Evolutionary conservation across 2,888 invertebrate genomes (phyloP), one percentile per base, ranked within the genome.

Genomic region (Therioaphis trifolii): DNA sequence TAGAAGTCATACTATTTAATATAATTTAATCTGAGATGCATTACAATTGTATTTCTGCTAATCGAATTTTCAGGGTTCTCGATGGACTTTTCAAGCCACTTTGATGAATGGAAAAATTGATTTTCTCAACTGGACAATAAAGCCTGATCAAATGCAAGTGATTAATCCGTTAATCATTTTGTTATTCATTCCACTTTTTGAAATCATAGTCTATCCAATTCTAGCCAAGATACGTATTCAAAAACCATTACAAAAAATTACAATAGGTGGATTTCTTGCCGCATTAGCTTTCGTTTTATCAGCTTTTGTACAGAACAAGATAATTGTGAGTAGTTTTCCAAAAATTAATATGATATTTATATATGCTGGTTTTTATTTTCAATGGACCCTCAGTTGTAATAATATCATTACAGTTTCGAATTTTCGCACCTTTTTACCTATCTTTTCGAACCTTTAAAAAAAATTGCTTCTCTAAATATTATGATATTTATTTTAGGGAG

Each of bases 61-160:
- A n/a, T 24, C 15, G 35, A 66, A 24, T 0, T 4, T 86, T 35
- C 61, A 87, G 87, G 87, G 87, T 24, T 87, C 87, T 11, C 86
- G 86, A 63, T 87, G 87, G 87, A 87, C 87, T 46, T 86, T 86
- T 89, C 97, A 97, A 91, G 97, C 97, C 0, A 93, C 93, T 15
- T 91, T 93, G 86, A 97, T 98, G 97, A 90, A 94, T 87, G 96
- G 96, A 35, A 91, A 92, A 85, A 90, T 96, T 84, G 94, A 94
- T 0, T 90, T 86, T 27, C 94, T 94, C 0, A 90, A 86, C 18
- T 94, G 92, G 89, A 91, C 92, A 0, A 89, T 96, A 24, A 93
- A 96, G 86, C 96, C 99, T 0, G 99, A 99, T 89, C 98, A 99
- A 89, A 93, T 99, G 93, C 97, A 97, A 91, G 94, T 97, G 84